A percentile compares a stretch with the other conserved stretches of the same genome.
phyloP scores from a whole-genome alignment of 2,888 invertebrate genomes.

The Phorcus lineatus region DNA sequence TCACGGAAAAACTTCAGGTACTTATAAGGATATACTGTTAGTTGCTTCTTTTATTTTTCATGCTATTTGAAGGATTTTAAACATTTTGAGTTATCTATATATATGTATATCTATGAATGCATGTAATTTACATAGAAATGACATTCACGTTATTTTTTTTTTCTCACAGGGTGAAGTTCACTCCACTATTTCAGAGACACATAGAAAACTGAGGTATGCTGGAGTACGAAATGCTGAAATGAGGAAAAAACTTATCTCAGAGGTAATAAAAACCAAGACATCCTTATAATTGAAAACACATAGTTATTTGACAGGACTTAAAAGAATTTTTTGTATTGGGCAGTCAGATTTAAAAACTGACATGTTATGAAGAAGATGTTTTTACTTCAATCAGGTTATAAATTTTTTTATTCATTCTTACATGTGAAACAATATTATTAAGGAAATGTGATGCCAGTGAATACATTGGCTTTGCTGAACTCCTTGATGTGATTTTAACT shows the following conservation, averaged over 20 bases:
- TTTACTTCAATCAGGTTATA: too few relatives aligned
- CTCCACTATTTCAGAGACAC: constrained; percentile 12
- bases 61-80: not conserved
- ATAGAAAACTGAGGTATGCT: constrained; percentile 21
- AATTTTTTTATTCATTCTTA: too few relatives aligned
- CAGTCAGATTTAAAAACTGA: too few relatives aligned
- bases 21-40: not conserved
- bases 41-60: not conserved
- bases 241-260: constrained; percentile 19
- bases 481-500: too few relatives aligned
- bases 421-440: too few relatives aligned
- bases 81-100: not conserved
- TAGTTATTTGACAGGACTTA: too few relatives aligned
- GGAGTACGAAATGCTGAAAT: constrained; percentile 28
- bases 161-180: constrained; percentile 21
- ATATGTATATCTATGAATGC: not conserved
- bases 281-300: too few relatives aligned
- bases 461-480: too few relatives aligned
- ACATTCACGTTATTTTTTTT: not conserved
- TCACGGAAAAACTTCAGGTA: constrained; percentile 53
- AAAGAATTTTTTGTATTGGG: too few relatives aligned
- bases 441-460: too few relatives aligned
- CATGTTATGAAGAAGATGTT: too few relatives aligned
- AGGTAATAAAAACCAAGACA: constrained; percentile 22
- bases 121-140: not conserved